Conservation (phyloP, 2,888 invertebrate species). For the Ormyrus thymus region DNA sequence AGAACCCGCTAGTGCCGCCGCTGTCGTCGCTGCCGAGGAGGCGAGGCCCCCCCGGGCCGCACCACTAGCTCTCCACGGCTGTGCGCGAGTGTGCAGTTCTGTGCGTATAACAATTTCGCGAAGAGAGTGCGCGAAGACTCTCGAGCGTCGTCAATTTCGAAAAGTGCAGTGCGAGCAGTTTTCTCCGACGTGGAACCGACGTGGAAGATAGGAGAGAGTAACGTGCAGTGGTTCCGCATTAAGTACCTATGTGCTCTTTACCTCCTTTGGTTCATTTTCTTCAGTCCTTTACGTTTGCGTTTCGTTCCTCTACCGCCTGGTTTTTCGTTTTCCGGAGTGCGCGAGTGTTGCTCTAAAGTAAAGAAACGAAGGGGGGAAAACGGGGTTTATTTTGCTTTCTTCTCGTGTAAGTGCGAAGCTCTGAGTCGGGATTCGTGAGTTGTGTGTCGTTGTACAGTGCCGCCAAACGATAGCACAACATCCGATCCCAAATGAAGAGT, state of each 20-base stretch:
- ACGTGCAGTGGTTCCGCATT: conserved; percentile 42
- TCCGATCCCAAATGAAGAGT: conserved; percentile 91
- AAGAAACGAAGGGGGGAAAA: conserved; percentile 26
- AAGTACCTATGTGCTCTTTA: conserved; percentile 51
- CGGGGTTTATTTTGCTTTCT: not conserved
- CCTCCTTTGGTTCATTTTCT: conserved; percentile 23
- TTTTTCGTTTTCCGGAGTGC: conserved; percentile 18
- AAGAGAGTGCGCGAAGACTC: conserved; percentile 47
- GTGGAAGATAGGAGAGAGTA: conserved; percentile 45
- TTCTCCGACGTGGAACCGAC: conserved; percentile 33
- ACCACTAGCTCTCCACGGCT: not conserved
- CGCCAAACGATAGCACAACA: conserved; percentile 75
- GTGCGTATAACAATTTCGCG: conserved; percentile 11
- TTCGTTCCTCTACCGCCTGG: conserved; percentile 2
- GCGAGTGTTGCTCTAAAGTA: conserved; percentile 30
- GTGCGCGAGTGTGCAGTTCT: conserved; percentile 37
- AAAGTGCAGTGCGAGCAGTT: not conserved
- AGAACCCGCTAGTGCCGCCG: conserved; percentile 37
- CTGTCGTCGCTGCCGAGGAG: conserved; percentile 49
- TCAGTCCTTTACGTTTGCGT: conserved; percentile 29
- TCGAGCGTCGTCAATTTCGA: not conserved
- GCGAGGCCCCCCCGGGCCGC: conserved; percentile 1
- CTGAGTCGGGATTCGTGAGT: conserved; percentile 60
- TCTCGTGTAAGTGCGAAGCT: conserved; percentile 36
- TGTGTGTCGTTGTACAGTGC: conserved; percentile 75